Percentiles rank a stretch among this genome's conserved stretches.
These are phyloP conservation scores for Hemibagrus guttatus DNA, from an alignment of 2,797 vertebrate species.

Conservation along the genomic window DNA sequence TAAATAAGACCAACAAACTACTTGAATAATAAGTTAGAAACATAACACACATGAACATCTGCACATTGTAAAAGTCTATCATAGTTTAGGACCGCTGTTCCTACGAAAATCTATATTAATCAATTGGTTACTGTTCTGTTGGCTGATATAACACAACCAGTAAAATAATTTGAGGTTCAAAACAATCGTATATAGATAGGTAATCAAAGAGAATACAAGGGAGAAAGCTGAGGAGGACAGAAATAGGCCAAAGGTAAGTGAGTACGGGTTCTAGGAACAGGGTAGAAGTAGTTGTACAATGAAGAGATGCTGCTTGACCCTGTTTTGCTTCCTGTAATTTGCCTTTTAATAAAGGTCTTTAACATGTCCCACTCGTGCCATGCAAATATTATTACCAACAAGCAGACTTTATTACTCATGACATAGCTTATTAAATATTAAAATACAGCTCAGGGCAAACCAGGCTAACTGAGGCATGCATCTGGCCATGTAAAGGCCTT, in stretches of 20 bases:
- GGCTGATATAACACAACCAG: no score
- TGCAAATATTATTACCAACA: constrained; percentile 58
- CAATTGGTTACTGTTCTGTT: no score
- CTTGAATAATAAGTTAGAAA: no score
- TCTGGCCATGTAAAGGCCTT: constrained; percentile 20
- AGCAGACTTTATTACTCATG: constrained; percentile 45
- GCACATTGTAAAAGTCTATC: no score
- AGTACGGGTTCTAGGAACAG: not conserved
- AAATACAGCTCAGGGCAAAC: constrained; percentile 48
- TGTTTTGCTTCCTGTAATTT: constrained; percentile 15
- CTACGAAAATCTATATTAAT: no score
- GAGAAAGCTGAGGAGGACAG: not conserved
- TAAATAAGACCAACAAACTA: no score
- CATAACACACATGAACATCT: no score
- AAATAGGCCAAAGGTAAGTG: constrained; percentile 16
- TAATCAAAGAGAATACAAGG: not conserved
- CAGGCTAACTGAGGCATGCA: constrained; percentile 33
- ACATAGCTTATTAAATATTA: constrained; percentile 56
- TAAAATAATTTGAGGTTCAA: no score
- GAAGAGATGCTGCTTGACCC: not conserved
- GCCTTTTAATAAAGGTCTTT: constrained; percentile 59
- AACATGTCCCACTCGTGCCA: constrained; percentile 56
- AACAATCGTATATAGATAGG: constrained; percentile 29
- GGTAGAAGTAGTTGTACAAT: not conserved
- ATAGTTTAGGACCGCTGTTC: no score